Conservation (phyloP, 2,113 vertebrate species). For the Carassius auratus region DNA sequence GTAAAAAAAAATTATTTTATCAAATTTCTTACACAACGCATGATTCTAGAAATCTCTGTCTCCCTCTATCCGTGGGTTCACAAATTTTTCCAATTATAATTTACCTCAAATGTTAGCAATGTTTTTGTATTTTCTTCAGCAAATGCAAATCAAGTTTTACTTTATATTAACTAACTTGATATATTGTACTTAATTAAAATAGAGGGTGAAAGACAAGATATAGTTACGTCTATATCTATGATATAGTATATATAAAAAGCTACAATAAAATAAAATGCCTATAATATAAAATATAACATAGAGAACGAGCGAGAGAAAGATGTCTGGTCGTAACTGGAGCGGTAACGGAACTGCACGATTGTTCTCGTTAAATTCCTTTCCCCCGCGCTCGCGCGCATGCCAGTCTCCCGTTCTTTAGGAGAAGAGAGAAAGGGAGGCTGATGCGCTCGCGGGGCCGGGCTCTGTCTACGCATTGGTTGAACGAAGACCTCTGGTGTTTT, state of each 20-base stretch:
- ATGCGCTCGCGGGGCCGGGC: not conserved
- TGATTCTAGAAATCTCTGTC: not conserved
- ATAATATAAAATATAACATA: too few species aligned
- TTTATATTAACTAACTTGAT: not conserved
- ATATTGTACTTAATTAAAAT: too few species aligned
- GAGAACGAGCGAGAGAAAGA: not conserved
- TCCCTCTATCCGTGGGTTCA: not conserved
- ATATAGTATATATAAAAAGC: too few species aligned
- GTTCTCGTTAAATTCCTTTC: conserved; percentile 49
- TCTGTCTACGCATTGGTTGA: conserved; percentile 24
- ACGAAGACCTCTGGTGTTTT: conserved; percentile 32
- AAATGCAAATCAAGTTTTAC: not conserved
- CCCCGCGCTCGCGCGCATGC: not conserved
- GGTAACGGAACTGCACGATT: conserved; percentile 51
- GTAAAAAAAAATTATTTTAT: not conserved
- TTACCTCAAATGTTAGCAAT: not conserved
- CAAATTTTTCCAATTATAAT: not conserved
- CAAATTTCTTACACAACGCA: too few species aligned
- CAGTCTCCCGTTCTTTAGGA: not conserved
- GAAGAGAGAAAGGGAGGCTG: conserved; percentile 4
- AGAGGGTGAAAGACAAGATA: not conserved
- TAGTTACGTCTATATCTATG: too few species aligned
- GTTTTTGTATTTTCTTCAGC: not conserved
- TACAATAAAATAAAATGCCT: too few species aligned
- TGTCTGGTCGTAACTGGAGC: conserved; percentile 21